These are phyloP conservation scores for Caranx melampygus DNA, from an alignment of 2,113 vertebrate species.

Conservation along the genomic window DNA sequence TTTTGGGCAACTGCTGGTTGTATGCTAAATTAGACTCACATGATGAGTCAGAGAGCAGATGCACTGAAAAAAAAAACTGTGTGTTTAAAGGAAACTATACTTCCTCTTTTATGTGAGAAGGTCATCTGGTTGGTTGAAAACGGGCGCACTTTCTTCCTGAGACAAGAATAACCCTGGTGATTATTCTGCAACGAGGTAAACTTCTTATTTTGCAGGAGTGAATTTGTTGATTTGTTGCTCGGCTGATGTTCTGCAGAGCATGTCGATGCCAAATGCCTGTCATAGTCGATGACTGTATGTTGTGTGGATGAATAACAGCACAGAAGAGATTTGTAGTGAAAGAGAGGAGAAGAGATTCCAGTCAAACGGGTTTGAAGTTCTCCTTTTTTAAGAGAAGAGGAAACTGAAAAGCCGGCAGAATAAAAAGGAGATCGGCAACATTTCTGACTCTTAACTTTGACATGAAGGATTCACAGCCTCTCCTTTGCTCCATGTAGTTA, in stretches of 20 bases:
- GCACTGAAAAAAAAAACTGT: neutral
- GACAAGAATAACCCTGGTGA: neutral
- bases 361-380: conserved; percentile 14
- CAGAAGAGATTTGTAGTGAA: neutral
- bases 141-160: neutral
- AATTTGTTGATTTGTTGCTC: neutral
- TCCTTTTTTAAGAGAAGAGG: conserved; percentile 9
- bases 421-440: neutral
- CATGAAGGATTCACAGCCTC: neutral
- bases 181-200: conserved; percentile 40
- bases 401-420: neutral
- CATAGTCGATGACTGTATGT: neutral
- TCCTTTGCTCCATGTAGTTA: neutral
- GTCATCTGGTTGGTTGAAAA: neutral
- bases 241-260: neutral
- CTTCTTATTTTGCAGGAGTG: neutral
- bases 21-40: conserved; percentile 62
- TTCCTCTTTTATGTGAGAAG: conserved; percentile 57
- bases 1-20: conserved; percentile 17
- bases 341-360: conserved; percentile 9
- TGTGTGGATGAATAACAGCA: neutral
- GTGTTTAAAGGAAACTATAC: conserved; percentile 38
- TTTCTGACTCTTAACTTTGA: neutral
- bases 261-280: neutral
- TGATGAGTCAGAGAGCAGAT: conserved; percentile 37